Evolutionary conservation across 2,888 invertebrate genomes (phyloP).

Genomic region (Eucriotettix oculatus): DNA sequence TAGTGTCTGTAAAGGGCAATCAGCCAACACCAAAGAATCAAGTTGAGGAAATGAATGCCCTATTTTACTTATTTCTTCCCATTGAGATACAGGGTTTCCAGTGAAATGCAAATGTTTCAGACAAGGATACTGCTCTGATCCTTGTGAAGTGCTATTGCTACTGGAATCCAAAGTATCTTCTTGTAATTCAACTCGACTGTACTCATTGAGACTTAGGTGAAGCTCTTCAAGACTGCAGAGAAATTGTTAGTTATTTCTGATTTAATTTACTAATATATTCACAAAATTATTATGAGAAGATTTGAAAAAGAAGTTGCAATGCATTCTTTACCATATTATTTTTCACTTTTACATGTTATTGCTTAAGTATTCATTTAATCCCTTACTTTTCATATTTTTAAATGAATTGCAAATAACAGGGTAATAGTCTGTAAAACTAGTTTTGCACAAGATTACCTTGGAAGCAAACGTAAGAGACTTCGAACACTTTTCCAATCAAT

Average conservation of each 20-base stretch:
- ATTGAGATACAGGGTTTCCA: conserved; percentile 68
- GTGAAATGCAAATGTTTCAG: conserved; percentile 52
- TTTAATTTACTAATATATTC: no score
- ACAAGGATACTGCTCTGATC: conserved; percentile 15
- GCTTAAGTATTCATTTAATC: no score
- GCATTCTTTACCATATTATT: no score
- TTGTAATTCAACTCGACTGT: conserved; percentile 50
- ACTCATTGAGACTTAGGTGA: conserved; percentile 83
- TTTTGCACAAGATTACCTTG: conserved; percentile 26
- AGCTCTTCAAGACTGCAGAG: conserved; percentile 58
- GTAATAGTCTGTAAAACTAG: no score
- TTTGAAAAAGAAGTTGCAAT: no score
- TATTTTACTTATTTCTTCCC: conserved; percentile 68
- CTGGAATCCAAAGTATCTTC: conserved; percentile 14
- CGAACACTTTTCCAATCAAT: conserved; percentile 73
- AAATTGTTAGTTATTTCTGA: no score
- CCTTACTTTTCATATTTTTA: no score
- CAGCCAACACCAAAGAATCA: conserved; percentile 70
- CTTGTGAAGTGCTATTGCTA: not conserved
- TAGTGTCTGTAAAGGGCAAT: conserved; percentile 55
- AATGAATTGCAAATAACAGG: no score
- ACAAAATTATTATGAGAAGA: no score
- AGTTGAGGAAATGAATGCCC: conserved; percentile 74
- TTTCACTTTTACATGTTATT: no score
- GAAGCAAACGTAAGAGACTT: conserved; percentile 55